Base-by-base conservation (phyloP, 2,797 vertebrate genomes). In the Gila robusta region DNA sequence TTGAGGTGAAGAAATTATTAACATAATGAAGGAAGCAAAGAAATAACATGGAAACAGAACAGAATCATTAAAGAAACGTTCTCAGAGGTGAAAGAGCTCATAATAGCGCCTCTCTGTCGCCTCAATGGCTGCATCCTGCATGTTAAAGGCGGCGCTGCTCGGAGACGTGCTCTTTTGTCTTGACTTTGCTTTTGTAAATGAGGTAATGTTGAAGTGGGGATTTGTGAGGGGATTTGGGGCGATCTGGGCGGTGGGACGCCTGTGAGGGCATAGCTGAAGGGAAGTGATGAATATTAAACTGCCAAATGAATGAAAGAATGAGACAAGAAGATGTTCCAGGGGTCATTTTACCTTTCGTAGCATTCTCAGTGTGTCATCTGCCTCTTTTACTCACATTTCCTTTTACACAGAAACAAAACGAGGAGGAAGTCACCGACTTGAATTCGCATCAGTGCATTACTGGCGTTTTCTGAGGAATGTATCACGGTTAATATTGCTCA, bases 131-230 rank as follows among this genome's bases (percentile, higher is more conserved):
- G 69, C 78, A 23, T 73, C 69, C 41, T 81, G 84, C 84, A 86
- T 86, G 78, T 86, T 86, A 73, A 86, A 81, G 84, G 84, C 84
- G 56, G 84, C 54, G 44, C 84, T 81, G 84, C 84, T 86, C 23
- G 21, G 84, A 86, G 84, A 86, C 78, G 54, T 81, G 84, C 78
- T 86, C 78, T 80, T 86, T 86, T 86, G 84, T 86, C 84, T 86
- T 86, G 84, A 81, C 84, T 86, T 86, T 80, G 84, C 78, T 74
- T 86, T 86, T 86, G 84, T 86, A 86, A 86, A 81, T 81, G 84
- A 86, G 84, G 84, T 86, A 86, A 86, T 86, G 84, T 80, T 86
- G 23, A 81, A 86, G 84, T 81, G 84, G 84, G 84, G 78, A 86
- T 86, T 81, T 86, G 84, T 62, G 69, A 86, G 70, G 78, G 84